Base-by-base conservation (phyloP, 1,140 invertebrate species). In the Apolygus lucorum region DNA sequence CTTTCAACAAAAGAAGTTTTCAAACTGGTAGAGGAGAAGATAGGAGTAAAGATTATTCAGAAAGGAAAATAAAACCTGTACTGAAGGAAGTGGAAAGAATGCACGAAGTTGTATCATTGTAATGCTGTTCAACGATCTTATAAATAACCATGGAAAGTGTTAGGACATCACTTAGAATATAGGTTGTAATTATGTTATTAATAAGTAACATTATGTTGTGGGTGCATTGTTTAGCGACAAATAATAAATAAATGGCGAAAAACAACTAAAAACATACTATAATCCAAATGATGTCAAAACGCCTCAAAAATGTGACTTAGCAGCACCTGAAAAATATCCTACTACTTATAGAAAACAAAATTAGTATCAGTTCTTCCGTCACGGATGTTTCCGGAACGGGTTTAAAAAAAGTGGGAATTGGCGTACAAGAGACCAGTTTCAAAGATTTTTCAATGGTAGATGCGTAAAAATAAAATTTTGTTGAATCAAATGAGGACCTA, bases 221-320 rank as follows among this genome's bases (percentile, higher is more conserved):
- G 11, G 54, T 59, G 13, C 54, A 59, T 59, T 13, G 54, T 59
- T 59, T 22, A 17, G 54, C 54, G 22, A 22, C 22, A 59, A 59
- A 13, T 59, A 24, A 59, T 17, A 59, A 59, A 42, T 14, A 59
- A 59, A 59, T 59, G 11, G 22, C 34, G 34, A 42, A 59, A 59
- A 59, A 59, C 54, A 59, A 59, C 22, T 21, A 54, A 70, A 70
- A 70, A 70, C 63, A 52, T 67, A 70, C 69, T 70, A 70, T 70
- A 70, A 67, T 70, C 69, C 69, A 70, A 70, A 70, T 70, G 69
- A 70, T 70, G 69, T 70, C 69, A 70, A 70, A 70, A 70, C 69
- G 69, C 69, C 69, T 70, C 69, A 70, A 70, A 67, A 70, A 70
- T 28, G 8, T 2, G 29, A 54, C 42, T 24, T 24, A 26, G 65